A percentile compares a stretch with the other conserved stretches of the same genome.
Evolutionary conservation across 2,113 vertebrate species (phyloP).

Genomic region (Rhabdornis inornatus): DNA sequence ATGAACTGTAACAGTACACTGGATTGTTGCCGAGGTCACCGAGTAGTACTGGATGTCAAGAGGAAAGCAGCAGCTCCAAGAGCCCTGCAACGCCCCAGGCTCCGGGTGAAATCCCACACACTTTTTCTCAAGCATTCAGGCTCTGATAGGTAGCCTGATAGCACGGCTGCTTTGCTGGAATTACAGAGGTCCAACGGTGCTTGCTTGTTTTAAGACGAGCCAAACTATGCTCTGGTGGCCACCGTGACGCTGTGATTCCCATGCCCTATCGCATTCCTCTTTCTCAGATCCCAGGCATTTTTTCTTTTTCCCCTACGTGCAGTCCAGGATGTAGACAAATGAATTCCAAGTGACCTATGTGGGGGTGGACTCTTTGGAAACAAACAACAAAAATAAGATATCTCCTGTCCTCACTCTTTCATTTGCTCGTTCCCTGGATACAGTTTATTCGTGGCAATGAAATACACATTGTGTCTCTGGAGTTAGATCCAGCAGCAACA

Average conservation of each 20-base stretch:
- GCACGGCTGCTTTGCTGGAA: constrained; percentile 66
- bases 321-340: constrained; percentile 91
- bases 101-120: constrained; percentile 76
- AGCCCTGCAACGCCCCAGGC: constrained; percentile 80
- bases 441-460: constrained; percentile 72
- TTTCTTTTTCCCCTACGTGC: constrained; percentile 75
- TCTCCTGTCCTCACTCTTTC: constrained; percentile 84
- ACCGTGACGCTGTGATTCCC: constrained; percentile 89
- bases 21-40: constrained; percentile 78
- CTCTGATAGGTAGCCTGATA: constrained; percentile 79
- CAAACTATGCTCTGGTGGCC: constrained; percentile 87
- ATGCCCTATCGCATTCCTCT: constrained; percentile 92
- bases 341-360: constrained; percentile 91
- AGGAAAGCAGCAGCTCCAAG: constrained; percentile 68
- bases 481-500: constrained; percentile 58
- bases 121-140: constrained; percentile 77
- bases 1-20: constrained; percentile 83
- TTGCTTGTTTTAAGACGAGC: constrained; percentile 86
- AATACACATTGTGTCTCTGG: constrained; percentile 62
- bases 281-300: constrained; percentile 83
- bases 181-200: constrained; percentile 70
- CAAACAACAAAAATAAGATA: constrained; percentile 76
- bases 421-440: constrained; percentile 81
- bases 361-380: constrained; percentile 85
- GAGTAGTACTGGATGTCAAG: constrained; percentile 74